Conservation (phyloP, 1,140 invertebrate species). For the Maconellicoccus hirsutus region DNA sequence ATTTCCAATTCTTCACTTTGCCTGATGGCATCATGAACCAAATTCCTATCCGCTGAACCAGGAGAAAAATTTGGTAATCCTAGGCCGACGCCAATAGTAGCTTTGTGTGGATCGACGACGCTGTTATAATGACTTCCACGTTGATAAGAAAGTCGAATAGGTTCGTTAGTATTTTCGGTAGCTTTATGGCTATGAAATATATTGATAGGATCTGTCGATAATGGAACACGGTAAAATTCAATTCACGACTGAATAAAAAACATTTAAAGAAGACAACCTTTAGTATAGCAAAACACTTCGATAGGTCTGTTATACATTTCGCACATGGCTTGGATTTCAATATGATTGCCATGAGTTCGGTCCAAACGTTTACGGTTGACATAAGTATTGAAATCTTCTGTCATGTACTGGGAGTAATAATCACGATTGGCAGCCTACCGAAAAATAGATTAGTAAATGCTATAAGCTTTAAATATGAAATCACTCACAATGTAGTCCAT, state of each 20-base stretch:
- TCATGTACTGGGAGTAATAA: constrained; percentile 87
- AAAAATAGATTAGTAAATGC: constrained; percentile 26
- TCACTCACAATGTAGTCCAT: constrained; percentile 86
- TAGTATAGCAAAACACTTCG: constrained; percentile 81
- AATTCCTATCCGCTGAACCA: constrained; percentile 58
- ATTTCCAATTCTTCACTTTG: constrained; percentile 76
- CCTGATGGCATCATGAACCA: constrained; percentile 65
- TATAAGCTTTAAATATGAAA: no score
- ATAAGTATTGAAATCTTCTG: constrained; percentile 82
- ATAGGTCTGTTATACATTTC: constrained; percentile 89
- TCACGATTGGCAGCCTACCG: constrained; percentile 65
- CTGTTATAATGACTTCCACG: constrained; percentile 83
- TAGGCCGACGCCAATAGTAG: constrained; percentile 72
- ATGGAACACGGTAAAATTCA: not conserved
- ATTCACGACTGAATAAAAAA: constrained; percentile 10
- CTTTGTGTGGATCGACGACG: constrained; percentile 76
- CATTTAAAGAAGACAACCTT: constrained; percentile 41
- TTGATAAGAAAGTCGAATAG: constrained; percentile 83
- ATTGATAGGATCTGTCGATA: constrained; percentile 68
- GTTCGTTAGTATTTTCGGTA: constrained; percentile 58
- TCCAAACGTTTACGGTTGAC: constrained; percentile 64
- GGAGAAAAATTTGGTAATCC: constrained; percentile 69
- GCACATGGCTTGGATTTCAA: constrained; percentile 87
- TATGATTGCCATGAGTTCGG: constrained; percentile 81
- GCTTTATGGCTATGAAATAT: constrained; percentile 66